Evolutionary conservation across 2,797 vertebrate genomes (phyloP).

Genomic region (Scolopax rusticola): DNA sequence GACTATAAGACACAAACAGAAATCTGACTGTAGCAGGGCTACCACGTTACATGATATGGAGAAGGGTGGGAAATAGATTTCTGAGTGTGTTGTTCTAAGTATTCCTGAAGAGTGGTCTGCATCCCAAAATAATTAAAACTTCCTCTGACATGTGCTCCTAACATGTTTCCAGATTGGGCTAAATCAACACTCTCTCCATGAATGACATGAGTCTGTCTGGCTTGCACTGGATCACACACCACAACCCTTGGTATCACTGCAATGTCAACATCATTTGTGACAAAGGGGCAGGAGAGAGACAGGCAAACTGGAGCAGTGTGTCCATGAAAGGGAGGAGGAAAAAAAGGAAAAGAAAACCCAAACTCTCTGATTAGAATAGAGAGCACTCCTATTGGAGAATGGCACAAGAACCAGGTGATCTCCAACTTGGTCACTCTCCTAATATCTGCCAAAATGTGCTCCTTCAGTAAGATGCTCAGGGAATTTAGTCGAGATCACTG

Average conservation of each 20-base stretch:
- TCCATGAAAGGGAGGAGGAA: not conserved
- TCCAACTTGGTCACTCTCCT: not conserved
- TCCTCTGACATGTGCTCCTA: not conserved
- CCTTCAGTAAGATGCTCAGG: not conserved
- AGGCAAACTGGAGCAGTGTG: not conserved
- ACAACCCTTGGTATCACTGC: not conserved
- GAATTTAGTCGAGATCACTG: not conserved
- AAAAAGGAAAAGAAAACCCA: not conserved
- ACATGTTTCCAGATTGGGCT: not conserved
- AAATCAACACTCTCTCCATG: not conserved
- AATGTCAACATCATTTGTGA: not conserved
- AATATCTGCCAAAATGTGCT: not conserved
- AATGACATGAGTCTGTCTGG: not conserved
- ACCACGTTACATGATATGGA: not conserved
- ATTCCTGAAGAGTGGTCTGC: not conserved
- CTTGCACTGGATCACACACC: not conserved
- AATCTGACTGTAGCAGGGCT: not conserved
- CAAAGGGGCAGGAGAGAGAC: not conserved
- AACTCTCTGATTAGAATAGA: not conserved
- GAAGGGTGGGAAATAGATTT: not conserved
- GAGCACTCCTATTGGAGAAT: not conserved
- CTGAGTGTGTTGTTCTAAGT: not conserved
- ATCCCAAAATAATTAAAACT: not conserved
- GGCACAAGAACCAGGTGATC: not conserved
- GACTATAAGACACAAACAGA: not conserved